phyloP scores from a whole-genome alignment of 35 echinoderm and acorn worm species.

The Eucidaris tribuloides region DNA sequence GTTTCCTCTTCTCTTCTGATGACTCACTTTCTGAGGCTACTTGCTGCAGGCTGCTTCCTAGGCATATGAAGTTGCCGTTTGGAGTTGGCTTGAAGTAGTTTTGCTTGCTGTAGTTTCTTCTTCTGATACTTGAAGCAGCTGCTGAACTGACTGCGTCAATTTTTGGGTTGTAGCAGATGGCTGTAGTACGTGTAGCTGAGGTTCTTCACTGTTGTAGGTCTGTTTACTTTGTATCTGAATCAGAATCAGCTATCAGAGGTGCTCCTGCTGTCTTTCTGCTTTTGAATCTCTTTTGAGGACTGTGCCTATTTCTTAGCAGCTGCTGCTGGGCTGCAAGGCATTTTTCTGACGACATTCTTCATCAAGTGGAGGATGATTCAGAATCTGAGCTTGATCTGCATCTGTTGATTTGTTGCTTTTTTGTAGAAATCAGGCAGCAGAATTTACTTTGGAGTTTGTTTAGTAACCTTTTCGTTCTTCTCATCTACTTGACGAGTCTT shows the following conservation, averaged over 20 bases:
- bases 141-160: background rate
- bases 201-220: background rate
- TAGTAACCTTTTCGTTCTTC: too few relatives aligned
- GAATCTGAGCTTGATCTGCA: slow-evolving; percentile 38
- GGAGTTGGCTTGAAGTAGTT: background rate
- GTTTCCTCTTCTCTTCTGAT: slow-evolving; percentile 9
- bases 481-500: too few relatives aligned
- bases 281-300: background rate
- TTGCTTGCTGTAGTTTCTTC: background rate
- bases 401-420: slow-evolving; percentile 12
- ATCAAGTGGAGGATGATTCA: slow-evolving; percentile 21
- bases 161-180: background rate
- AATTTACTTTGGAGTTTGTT: too few relatives aligned
- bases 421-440: too few relatives aligned
- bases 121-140: background rate
- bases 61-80: background rate
- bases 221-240: background rate
- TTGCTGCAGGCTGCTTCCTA: background rate
- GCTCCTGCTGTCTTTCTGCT: too few relatives aligned
- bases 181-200: background rate
- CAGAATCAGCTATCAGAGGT: too few relatives aligned
- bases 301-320: background rate
- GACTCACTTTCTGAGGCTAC: background rate
- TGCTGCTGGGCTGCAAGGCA: background rate
- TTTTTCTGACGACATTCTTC: slow-evolving; percentile 24